These are phyloP conservation scores for Chrosomus eos DNA, from an alignment of 2,797 vertebrate species.

Conservation along the genomic window DNA sequence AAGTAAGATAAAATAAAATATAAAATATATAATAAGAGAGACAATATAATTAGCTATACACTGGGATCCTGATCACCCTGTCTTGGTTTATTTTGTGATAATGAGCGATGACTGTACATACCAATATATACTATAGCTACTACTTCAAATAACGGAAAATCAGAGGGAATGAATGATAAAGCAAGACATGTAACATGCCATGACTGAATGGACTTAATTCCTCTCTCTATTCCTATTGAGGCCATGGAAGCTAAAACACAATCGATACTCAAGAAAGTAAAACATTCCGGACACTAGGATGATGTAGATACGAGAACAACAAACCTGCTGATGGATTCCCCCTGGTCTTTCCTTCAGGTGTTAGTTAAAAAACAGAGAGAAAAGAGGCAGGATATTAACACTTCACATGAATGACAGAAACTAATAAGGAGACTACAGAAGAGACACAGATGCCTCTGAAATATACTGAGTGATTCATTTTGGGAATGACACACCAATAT, in stretches of 20 bases:
- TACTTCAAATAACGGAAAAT: not conserved
- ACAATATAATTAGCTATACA: not conserved
- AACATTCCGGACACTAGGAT: conserved; percentile 41
- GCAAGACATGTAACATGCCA: conserved; percentile 29
- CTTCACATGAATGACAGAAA: conserved; percentile 71
- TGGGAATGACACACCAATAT: conserved; percentile 59
- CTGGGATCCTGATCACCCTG: not conserved
- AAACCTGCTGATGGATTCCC: conserved; percentile 78
- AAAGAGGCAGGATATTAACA: conserved; percentile 78
- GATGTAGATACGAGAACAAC: conserved; percentile 60
- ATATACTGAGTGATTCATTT: conserved; percentile 58
- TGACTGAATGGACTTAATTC: conserved; percentile 13
- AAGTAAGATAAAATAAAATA: not conserved
- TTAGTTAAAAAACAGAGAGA: conserved; percentile 79
- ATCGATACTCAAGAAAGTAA: conserved; percentile 5
- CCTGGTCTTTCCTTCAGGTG: conserved; percentile 92
- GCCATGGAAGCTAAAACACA: conserved; percentile 14
- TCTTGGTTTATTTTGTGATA: not conserved
- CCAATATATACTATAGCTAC: not conserved
- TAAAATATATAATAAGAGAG: not conserved
- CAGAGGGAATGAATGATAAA: conserved; percentile 5
- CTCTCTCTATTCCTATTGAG: not conserved
- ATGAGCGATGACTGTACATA: not conserved
- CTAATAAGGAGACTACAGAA: conserved; percentile 59
- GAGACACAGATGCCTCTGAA: conserved; percentile 57